phyloP scores from a whole-genome alignment of 2,888 invertebrate genomes.

The Drosophila formosana region DNA sequence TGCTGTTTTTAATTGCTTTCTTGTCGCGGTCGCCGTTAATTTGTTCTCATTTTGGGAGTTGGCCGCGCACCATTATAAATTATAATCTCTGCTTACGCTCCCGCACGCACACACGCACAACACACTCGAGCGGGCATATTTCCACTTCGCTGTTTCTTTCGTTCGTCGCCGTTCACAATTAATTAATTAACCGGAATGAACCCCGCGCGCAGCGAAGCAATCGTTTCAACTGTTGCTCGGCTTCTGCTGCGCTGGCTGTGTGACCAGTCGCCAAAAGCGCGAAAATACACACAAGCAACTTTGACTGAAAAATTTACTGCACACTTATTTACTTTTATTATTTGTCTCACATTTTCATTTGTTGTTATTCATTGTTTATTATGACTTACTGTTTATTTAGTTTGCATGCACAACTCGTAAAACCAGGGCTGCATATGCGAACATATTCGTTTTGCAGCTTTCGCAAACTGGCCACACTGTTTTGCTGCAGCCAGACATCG shows the following conservation, averaged over 20 bases:
- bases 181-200: constrained; percentile 66
- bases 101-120: constrained; percentile 50
- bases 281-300: background rate
- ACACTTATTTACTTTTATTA: background rate
- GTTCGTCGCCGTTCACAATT: constrained; percentile 52
- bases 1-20: constrained; percentile 23
- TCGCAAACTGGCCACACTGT: constrained; percentile 25
- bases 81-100: constrained; percentile 67
- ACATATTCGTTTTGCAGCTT: background rate
- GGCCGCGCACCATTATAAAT: constrained; percentile 49
- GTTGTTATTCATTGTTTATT: background rate
- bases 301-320: background rate
- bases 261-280: constrained; percentile 26
- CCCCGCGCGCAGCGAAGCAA: constrained; percentile 31
- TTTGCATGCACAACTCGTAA: too few species aligned
- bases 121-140: constrained; percentile 51
- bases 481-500: constrained; percentile 45
- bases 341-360: background rate
- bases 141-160: constrained; percentile 57
- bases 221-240: constrained; percentile 59
- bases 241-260: constrained; percentile 26
- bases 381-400: too few species aligned
- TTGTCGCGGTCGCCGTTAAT: constrained; percentile 34
- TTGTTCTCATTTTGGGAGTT: constrained; percentile 79
- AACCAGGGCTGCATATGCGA: constrained; percentile 4